Evolutionary conservation across 2,797 vertebrate species (phyloP), one percentile per base, ranked within the genome.

Genomic region (Crenuchus spilurus): DNA sequence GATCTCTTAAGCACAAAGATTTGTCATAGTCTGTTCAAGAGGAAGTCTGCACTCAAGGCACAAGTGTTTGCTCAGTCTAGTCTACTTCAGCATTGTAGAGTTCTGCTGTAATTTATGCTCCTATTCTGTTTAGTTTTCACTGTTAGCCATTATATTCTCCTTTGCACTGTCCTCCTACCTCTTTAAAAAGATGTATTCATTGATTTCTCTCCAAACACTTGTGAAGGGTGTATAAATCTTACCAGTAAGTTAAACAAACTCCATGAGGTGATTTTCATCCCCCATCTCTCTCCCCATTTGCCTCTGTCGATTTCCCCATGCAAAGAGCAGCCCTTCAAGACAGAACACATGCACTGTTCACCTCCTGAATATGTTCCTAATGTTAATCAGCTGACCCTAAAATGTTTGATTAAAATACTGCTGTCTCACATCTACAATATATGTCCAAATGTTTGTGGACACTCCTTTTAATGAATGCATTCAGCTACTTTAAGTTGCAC

Each of bases 181-280:
- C 69, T 79, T 79, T 82, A 82, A 46, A 91, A 92, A 92, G 87
- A 88, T 90, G 82, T 92, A 93, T 90, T 83, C 93, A 89, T 93
- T 85, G 84, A 83, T 95, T 94, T 93, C 90, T 92, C 88, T 93
- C 93, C 83, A 90, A 95, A 94, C 94, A 91, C 89, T 93, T 92
- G 84, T 92, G 92, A 92, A 89, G 89, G 90, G 91, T 95, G 83
- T 93, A 91, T 96, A 95, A 92, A 95, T 88, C 88, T 88, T 94
- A 94, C 92, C 94, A 95, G 92, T 94, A 94, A 95, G 95, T 95
- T 90, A 89, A 86, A 58, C 42, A 80, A 61, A 72, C 20, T 70
- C 16, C 9, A 30, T 55, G 22, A 48, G 30, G 35, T 69, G 46
- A 55, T 62, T 66, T 52, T 65, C 14, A 46, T 85, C 54, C 62